Conservation (phyloP, 1,140 invertebrate species). For the silkworm (Bombyx mori) region DNA sequence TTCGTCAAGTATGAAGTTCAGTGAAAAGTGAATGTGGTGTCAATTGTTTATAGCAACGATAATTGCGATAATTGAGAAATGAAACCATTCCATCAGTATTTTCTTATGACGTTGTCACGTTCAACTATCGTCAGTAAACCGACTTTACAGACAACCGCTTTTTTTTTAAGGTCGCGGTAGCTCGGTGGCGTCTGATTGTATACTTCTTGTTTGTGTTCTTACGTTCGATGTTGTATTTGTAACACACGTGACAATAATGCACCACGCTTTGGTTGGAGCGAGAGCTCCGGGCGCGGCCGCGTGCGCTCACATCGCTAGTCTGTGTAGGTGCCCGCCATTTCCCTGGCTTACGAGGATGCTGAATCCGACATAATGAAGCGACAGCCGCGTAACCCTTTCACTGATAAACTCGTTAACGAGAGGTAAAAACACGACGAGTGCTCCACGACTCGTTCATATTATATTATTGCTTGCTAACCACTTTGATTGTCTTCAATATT, state of each 20-base stretch:
- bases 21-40: too few species aligned
- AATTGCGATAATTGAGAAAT: too few species aligned
- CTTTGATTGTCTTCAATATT: constrained; percentile 64
- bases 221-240: constrained; percentile 58
- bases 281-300: constrained; percentile 13
- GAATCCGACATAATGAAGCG: constrained; percentile 99
- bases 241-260: constrained; percentile 38
- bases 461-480: constrained; percentile 67
- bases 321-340: constrained; percentile 97
- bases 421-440: constrained; percentile 80
- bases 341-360: constrained; percentile 99
- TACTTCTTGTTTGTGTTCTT: constrained; percentile 24
- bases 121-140: too few species aligned
- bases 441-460: constrained; percentile 41
- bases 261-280: constrained; percentile 31
- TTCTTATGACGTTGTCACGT: too few species aligned
- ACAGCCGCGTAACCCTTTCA: constrained; percentile 95
- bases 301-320: constrained; percentile 65
- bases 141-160: too few species aligned
- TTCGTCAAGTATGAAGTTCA: too few species aligned
- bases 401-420: constrained; percentile 98
- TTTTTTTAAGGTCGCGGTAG: neutral
- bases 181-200: constrained; percentile 37
- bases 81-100: too few species aligned
- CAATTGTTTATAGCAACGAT: too few species aligned